Evolutionary conservation across 2,888 invertebrate genomes (phyloP), one percentile per base, ranked within the genome.

Genomic region (Megaustenia siamemsis): DNA sequence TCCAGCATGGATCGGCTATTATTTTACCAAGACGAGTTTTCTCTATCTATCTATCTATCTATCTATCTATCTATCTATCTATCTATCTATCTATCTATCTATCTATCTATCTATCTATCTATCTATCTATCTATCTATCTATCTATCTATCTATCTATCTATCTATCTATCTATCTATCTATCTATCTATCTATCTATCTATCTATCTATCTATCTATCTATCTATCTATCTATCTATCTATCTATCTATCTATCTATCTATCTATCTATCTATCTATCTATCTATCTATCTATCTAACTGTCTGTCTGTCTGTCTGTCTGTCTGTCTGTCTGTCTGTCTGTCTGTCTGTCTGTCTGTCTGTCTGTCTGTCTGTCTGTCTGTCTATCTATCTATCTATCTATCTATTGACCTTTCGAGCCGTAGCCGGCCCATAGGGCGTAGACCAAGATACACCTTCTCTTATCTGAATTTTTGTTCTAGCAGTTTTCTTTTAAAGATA

Each of bases 341-440:
- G 10, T 79, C 43, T 40, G 18, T 79, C 43, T 63, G 21, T 63
- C 66, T 60, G 10, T 38, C 18, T 38, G 56, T 63, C n/a, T 63
- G 32, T 63, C 63, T 24, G 24, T 38, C 38, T 79, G 63, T 66
- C 45, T 80, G 80, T 77, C 77, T 77, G n/a, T n/a, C n/a, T n/a
- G n/a, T n/a, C n/a, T n/a, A n/a, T n/a, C n/a, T n/a, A n/a, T n/a
- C n/a, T n/a, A n/a, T n/a, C n/a, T n/a, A n/a, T n/a, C n/a, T n/a
- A n/a, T n/a, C n/a, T n/a, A n/a, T n/a, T n/a, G n/a, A n/a, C n/a
- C n/a, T n/a, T n/a, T n/a, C n/a, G n/a, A n/a, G n/a, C n/a, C n/a
- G n/a, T n/a, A n/a, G n/a, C n/a, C n/a, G n/a, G n/a, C n/a, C n/a
- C n/a, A n/a, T n/a, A n/a, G n/a, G n/a, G n/a, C n/a, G n/a, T n/a